Percentiles rank a stretch among this genome's conserved stretches.
Conservation (phyloP, 2,888 invertebrate genomes). For the Hypselothyrea guttata region DNA sequence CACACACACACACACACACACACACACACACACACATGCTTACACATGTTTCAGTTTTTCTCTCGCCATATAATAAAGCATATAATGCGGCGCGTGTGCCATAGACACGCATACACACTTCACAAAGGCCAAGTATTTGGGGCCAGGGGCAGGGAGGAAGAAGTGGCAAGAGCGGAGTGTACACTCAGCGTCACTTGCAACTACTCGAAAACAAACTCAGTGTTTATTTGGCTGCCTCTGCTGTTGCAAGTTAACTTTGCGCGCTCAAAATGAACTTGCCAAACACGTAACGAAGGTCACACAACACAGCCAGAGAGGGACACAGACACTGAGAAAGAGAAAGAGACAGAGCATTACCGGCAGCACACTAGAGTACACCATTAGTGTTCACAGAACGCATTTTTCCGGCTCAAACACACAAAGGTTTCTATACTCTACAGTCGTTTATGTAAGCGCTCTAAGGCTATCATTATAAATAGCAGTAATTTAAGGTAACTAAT, state of each 20-base stretch:
- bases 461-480: too few relatives aligned
- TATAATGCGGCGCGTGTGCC: constrained; percentile 70
- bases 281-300: constrained; percentile 77
- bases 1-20: constrained; percentile 11
- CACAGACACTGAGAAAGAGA: constrained; percentile 4
- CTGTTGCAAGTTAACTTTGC: constrained; percentile 58
- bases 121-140: too few relatives aligned
- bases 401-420: too few relatives aligned
- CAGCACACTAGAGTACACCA: constrained; percentile 53
- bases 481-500: too few relatives aligned
- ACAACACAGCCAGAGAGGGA: constrained; percentile 38
- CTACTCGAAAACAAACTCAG: constrained; percentile 59
- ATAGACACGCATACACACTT: constrained; percentile 61
- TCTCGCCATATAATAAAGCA: constrained; percentile 55
- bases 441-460: too few relatives aligned
- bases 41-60: constrained; percentile 55
- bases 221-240: constrained; percentile 62
- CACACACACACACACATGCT: constrained; percentile 16
- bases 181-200: constrained; percentile 66
- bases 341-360: constrained; percentile 12
- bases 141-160: neutral
- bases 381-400: constrained; percentile 45
- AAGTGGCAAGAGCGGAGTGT: neutral
- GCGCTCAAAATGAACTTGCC: constrained; percentile 76
- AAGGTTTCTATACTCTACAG: too few relatives aligned